A percentile compares a stretch with the other conserved stretches of the same genome.
These are phyloP conservation scores for Anguilla rostrata DNA, from an alignment of 2,113 vertebrate genomes.

Conservation along the genomic window DNA sequence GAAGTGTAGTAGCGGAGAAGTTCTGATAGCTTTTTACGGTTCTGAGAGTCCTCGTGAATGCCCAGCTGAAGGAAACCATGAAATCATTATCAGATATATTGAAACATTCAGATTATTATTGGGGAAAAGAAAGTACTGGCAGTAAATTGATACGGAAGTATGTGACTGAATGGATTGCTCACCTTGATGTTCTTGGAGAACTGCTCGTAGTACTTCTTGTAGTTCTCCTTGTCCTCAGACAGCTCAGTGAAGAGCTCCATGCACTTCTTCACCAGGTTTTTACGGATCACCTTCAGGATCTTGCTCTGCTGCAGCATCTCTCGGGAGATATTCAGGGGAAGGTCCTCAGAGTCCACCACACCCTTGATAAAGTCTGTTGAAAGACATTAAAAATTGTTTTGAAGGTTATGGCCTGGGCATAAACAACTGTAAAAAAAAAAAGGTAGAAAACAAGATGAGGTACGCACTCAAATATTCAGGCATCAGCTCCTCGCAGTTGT, in stretches of 20 bases:
- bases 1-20: constrained; percentile 72
- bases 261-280: constrained; percentile 46
- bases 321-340: constrained; percentile 72
- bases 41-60: constrained; percentile 75
- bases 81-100: neutral
- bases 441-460: neutral
- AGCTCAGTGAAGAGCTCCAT: constrained; percentile 51
- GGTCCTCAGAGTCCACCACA: constrained; percentile 46
- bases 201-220: constrained; percentile 75
- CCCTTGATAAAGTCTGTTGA: constrained; percentile 35
- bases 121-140: neutral
- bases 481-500: constrained; percentile 76
- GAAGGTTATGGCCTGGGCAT: neutral
- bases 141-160: neutral
- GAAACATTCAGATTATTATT: neutral
- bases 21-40: constrained; percentile 71
- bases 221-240: constrained; percentile 78
- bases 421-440: neutral
- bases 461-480: constrained; percentile 77
- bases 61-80: constrained; percentile 60
- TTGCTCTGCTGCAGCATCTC: constrained; percentile 78
- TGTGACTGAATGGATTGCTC: neutral
- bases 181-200: constrained; percentile 81
- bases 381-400: neutral
- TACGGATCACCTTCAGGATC: constrained; percentile 46